Base-by-base conservation (phyloP, 2,113 vertebrate genomes). In the Bucco capensis region DNA sequence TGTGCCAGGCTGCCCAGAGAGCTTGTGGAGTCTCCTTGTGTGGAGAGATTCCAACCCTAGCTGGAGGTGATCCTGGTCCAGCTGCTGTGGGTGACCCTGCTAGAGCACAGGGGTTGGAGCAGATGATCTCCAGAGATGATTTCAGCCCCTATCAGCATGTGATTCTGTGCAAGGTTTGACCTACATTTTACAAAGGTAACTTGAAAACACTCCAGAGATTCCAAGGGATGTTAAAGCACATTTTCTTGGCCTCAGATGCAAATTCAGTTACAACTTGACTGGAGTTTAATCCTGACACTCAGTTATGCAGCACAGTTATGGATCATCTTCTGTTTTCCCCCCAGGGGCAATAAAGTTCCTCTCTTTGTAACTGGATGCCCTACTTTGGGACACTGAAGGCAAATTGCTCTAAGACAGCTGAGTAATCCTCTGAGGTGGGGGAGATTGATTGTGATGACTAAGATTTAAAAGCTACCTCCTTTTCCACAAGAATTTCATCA, bases 401-500 rank as follows among this genome's bases (percentile, higher is more conserved):
- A 19, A 86, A 81, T 47, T 72, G 37, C 0, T 4, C 38, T 66
- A 61, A 33, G 14, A 18, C 21, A n/a, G 42, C 17, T 19, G 49
- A 46, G 60, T 47, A 66, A 91, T 86, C 89, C 73, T 6, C 28
- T 57, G 37, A 56, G 21, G 54, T 49, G 75, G 65, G 46, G 37
- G 79, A 76, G 72, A 27, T 57, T 15, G 42, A 31, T 56, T 46
- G 25, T 0, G 47, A 56, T 19, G 30, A 61, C 60, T 35, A 10
- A 81, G 85, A 40, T 69, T 77, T 67, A 53, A 93, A 83, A 62
- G 37, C 86, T 69, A 35, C 78, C 61, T 33, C 2, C 57, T 95
- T 42, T 92, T 75, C 50, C 10, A 17, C 10, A 19, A 44, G 83
- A 75, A 42, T 94, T 94, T 95, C 86, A 12, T 75, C 86, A 91